A percentile compares a stretch with the other conserved stretches of the same genome.
Conservation (phyloP, 2,888 invertebrate species). For the Horisme vitalbata region DNA sequence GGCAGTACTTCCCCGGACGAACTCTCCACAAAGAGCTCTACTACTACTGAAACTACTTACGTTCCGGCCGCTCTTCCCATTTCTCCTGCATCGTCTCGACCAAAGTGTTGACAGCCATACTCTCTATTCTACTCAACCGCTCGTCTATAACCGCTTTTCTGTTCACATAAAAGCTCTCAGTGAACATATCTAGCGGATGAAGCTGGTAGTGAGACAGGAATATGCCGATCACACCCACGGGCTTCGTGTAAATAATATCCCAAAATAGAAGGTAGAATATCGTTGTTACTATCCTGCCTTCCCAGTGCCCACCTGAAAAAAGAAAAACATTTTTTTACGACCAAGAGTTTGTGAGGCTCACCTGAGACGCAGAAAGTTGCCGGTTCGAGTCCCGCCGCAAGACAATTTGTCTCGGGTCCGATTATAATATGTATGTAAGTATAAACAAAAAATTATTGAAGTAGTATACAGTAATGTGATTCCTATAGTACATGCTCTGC, state of each 20-base stretch:
- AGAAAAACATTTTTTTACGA: too few relatives aligned
- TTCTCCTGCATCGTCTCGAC: conserved; percentile 62
- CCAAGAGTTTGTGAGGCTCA: too few relatives aligned
- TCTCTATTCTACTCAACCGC: conserved; percentile 63
- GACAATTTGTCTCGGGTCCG: too few relatives aligned
- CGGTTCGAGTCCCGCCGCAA: too few relatives aligned
- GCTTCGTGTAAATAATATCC: conserved; percentile 87
- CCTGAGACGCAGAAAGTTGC: too few relatives aligned
- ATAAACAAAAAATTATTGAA: too few relatives aligned
- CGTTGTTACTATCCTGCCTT: conserved; percentile 85
- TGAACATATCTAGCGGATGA: conserved; percentile 88
- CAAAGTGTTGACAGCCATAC: conserved; percentile 58
- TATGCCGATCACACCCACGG: conserved; percentile 72
- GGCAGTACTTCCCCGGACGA: too few relatives aligned
- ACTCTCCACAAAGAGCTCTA: too few relatives aligned
- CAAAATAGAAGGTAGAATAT: conserved; percentile 89
- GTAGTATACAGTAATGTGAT: too few relatives aligned
- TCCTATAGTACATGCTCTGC: too few relatives aligned
- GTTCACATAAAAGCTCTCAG: conserved; percentile 85
- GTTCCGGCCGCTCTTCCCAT: conserved; percentile 73
- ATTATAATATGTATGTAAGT: too few relatives aligned
- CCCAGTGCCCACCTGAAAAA: conserved; percentile 87
- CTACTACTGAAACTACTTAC: conserved; percentile 59
- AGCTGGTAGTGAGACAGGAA: conserved; percentile 86
- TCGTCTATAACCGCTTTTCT: conserved; percentile 83